phyloP scores from a whole-genome alignment of 2,113 vertebrate genomes.

The Progne subis region DNA sequence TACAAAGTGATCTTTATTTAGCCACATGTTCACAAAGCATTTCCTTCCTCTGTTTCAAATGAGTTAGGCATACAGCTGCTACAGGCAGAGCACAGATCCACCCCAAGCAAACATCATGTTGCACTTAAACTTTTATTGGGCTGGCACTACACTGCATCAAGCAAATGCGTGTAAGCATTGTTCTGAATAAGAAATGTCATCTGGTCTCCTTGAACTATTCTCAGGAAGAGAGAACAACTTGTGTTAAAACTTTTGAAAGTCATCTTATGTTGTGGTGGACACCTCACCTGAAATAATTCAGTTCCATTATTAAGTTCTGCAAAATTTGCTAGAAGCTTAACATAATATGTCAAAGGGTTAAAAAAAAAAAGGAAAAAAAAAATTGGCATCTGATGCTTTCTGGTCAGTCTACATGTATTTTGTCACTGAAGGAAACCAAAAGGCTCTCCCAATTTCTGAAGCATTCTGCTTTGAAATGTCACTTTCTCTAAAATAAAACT shows the following conservation, averaged over 20 bases:
- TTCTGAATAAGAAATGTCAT: background rate
- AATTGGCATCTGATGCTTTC: background rate
- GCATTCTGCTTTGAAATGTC: background rate
- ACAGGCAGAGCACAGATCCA: background rate
- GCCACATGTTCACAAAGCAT: background rate
- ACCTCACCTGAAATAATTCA: background rate
- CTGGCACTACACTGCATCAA: background rate
- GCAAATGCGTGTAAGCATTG: background rate
- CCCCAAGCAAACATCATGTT: background rate
- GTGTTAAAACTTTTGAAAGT: background rate
- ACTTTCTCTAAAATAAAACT: background rate
- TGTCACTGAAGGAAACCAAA: background rate
- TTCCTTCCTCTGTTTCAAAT: background rate
- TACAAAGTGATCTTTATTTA: background rate
- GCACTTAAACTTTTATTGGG: background rate
- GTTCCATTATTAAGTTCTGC: background rate
- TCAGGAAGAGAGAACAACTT: background rate
- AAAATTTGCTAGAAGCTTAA: background rate
- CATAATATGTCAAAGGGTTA: background rate
- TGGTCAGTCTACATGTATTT: rapidly evolving
- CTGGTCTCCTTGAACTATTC: background rate
- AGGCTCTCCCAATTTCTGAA: background rate
- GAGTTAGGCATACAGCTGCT: background rate
- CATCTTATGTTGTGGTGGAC: background rate
- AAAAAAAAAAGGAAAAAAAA: background rate